Conservation (phyloP, 2,113 vertebrate genomes). For the Eudyptes chrysolophus region DNA sequence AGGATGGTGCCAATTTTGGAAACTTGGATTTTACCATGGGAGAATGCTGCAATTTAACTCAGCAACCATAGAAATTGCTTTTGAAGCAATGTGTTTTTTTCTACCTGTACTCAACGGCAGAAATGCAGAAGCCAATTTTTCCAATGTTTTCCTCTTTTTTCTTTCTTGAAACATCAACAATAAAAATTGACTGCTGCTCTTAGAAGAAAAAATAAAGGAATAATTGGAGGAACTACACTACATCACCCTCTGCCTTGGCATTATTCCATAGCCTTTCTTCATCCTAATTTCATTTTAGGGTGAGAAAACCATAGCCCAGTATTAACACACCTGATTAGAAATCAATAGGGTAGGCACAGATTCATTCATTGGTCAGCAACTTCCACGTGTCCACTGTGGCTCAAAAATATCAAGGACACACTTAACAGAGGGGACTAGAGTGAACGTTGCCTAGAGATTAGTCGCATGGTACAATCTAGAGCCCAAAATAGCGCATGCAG, state of each 20-base stretch:
- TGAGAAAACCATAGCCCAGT: background rate
- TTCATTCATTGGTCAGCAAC: background rate
- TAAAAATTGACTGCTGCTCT: background rate
- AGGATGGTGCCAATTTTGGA: background rate
- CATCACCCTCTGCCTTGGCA: background rate
- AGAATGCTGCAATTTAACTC: background rate
- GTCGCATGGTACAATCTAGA: conserved; percentile 1
- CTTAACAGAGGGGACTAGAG: background rate
- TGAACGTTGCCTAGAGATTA: conserved; percentile 50
- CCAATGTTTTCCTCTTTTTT: background rate
- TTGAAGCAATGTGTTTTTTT: background rate
- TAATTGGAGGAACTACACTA: background rate
- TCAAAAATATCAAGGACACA: background rate
- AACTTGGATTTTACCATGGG: background rate
- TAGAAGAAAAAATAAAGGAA: background rate
- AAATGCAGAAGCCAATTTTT: background rate
- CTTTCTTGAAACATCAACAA: background rate
- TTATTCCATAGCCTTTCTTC: background rate
- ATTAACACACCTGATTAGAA: background rate
- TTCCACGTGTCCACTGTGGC: background rate
- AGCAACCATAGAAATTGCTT: background rate
- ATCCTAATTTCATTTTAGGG: background rate
- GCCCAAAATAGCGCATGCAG: conserved; percentile 72
- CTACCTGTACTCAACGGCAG: background rate
- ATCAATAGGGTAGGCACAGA: background rate